Evolutionary conservation across 2,113 vertebrate genomes (phyloP).

Genomic region (Pachycephala philippinensis): DNA sequence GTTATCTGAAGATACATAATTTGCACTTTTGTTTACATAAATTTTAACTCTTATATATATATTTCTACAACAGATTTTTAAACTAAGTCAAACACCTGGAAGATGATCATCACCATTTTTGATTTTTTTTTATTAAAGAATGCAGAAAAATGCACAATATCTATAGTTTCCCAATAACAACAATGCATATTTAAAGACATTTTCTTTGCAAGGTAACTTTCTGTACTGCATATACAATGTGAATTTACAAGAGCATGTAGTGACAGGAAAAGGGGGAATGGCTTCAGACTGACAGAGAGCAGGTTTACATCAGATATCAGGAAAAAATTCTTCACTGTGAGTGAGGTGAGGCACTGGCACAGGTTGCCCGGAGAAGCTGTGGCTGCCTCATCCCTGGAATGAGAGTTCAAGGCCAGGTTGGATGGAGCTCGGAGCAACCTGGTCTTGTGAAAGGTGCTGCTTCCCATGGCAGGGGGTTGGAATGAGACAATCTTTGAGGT

Average conservation of each 20-base stretch:
- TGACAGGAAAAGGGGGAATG: not conserved
- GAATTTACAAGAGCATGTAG: not conserved
- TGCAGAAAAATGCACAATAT: not conserved
- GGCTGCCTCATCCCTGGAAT: not conserved
- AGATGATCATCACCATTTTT: not conserved
- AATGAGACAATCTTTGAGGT: not conserved
- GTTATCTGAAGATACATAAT: not conserved
- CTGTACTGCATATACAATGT: not conserved
- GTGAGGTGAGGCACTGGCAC: rapidly evolving
- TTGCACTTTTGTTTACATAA: rapidly evolving
- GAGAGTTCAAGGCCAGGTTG: rapidly evolving
- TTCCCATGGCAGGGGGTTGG: rapidly evolving
- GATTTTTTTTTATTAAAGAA: not conserved
- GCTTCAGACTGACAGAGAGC: not conserved
- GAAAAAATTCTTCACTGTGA: not conserved
- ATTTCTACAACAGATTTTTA: not conserved
- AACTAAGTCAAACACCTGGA: not conserved
- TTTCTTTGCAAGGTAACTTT: not conserved
- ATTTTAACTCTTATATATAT: not conserved
- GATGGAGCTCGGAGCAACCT: rapidly evolving
- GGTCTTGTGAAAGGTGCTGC: rapidly evolving
- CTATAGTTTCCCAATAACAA: not conserved
- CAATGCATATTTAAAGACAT: not conserved
- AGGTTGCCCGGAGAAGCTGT: not conserved
- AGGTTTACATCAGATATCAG: not conserved